Base-by-base conservation (phyloP, 1,140 invertebrate species). In the Leptoteleia sp. region DNA sequence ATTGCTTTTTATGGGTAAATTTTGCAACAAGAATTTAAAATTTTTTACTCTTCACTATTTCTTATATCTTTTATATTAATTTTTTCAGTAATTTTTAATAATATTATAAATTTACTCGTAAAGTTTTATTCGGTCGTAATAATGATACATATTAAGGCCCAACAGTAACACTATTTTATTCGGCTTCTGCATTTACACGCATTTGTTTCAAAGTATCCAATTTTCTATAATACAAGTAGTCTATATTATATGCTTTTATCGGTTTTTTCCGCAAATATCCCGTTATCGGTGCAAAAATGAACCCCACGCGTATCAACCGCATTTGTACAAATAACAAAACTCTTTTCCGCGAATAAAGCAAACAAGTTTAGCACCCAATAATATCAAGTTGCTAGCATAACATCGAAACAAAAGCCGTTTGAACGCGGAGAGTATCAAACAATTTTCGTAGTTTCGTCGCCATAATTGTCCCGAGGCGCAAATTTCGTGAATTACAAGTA, bases 371-470 rank as follows among this genome's bases (percentile, higher is more conserved):
- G 22, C 43, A 48, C 31, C 42, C 42, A 31, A 68, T 57, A 57
- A 68, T 11, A 16, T 13, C 12, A 70, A 70, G 22, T 71, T 61
- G 8, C 11, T 15, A 11, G 2, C 7, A 9, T 42, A 61, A 52
- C 43, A 52, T 4, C 47, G 8, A 59, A 71, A 71, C 67, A 71
- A 71, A 71, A 52, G 55, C 31, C 38, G 38, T 71, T 71, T 45
- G 11, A 61, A 29, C 37, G 12, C 25, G 4, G 8, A 31, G 3
- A 71, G 27, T 62, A 38, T 62, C 67, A 71, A 71, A 62, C 37
- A 71, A 62, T 71, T 71, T 71, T 4, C 48, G 25, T 17, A 70
- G 25, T 71, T 54, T 42, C 17, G 12, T 50, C 7, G 55, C 45
- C 55, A 71, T 71, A 61, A 71, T 61, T 61, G 55, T 55, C 38